These are phyloP conservation scores for Melanotaenia duboulayi DNA, from an alignment of 2,113 vertebrate genomes.

Conservation along the genomic window DNA sequence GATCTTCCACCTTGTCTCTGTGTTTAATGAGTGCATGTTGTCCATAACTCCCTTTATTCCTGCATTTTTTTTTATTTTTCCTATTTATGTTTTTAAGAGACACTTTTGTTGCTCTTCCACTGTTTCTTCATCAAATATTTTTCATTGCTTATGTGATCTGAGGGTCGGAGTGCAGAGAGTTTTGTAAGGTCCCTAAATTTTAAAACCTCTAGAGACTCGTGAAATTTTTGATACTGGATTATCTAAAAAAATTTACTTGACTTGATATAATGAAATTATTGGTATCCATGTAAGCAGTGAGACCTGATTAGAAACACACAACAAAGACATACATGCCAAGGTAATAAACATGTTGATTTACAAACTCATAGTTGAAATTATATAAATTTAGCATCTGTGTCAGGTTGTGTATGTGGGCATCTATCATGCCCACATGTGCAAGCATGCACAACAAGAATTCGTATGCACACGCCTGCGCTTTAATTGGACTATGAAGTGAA, in stretches of 20 bases:
- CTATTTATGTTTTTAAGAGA: not conserved
- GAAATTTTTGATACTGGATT: not conserved
- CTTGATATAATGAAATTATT: slow-evolving; percentile 18
- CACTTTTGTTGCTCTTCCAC: not conserved
- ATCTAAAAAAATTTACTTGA: not conserved
- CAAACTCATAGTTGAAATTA: slow-evolving; percentile 30
- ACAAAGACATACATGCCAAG: not conserved
- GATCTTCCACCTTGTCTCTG: slow-evolving; percentile 1
- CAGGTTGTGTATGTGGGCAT: slow-evolving; percentile 4
- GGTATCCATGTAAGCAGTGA: slow-evolving; percentile 26
- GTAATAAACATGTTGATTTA: slow-evolving; percentile 19
- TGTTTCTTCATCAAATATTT: not conserved
- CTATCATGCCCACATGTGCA: slow-evolving; percentile 18
- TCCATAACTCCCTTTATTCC: not conserved
- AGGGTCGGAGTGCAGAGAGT: not conserved
- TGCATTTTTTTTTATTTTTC: not conserved
- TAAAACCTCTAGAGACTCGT: not conserved
- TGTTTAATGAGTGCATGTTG: not conserved
- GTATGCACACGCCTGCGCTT: slow-evolving; percentile 62
- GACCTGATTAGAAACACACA: slow-evolving; percentile 42
- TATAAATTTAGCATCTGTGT: slow-evolving; percentile 35
- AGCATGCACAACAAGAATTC: slow-evolving; percentile 11
- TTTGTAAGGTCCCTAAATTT: not conserved
- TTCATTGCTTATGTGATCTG: not conserved
- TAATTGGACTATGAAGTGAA: slow-evolving; percentile 83